These are phyloP conservation scores for Rhyzopertha dominica DNA, from an alignment of 1,140 invertebrate species.

Conservation along the genomic window DNA sequence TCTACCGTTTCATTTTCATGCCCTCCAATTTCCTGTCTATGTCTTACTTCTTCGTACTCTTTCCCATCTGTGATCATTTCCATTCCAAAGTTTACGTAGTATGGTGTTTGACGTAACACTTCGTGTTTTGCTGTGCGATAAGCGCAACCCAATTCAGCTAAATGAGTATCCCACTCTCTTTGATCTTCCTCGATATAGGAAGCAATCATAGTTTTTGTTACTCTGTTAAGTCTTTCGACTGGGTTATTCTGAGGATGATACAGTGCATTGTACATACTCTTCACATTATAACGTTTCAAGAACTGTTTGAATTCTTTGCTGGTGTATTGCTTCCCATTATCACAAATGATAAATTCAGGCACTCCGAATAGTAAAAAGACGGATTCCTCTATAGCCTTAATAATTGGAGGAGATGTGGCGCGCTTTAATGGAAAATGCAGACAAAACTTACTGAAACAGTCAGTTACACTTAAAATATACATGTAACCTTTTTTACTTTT, in stretches of 20 bases:
- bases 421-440: slow-evolving; percentile 2
- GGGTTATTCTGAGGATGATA: slow-evolving; percentile 3
- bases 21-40: no score
- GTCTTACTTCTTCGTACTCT: no score
- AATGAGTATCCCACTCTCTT: slow-evolving; percentile 26
- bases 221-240: slow-evolving; percentile 18
- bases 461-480: slow-evolving; percentile 10
- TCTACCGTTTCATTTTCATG: no score
- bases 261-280: not conserved
- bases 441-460: slow-evolving; percentile 15
- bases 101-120: slow-evolving; percentile 26
- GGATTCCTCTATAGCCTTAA: slow-evolving; percentile 8
- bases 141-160: slow-evolving; percentile 22
- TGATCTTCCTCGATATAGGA: slow-evolving; percentile 30
- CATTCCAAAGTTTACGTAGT: slow-evolving; percentile 1
- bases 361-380: slow-evolving; percentile 18
- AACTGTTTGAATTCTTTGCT: not conserved
- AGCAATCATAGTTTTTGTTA: slow-evolving; percentile 25
- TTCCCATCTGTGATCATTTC: no score
- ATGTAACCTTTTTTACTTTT: slow-evolving; percentile 4
- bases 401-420: not conserved
- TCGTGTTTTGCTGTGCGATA: slow-evolving; percentile 29
- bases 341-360: slow-evolving; percentile 11
- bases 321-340: slow-evolving; percentile 11
- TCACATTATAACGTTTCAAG: not conserved